Evolutionary conservation across 1,140 invertebrate genomes (phyloP).

Genomic region (Papilio dardanus): DNA sequence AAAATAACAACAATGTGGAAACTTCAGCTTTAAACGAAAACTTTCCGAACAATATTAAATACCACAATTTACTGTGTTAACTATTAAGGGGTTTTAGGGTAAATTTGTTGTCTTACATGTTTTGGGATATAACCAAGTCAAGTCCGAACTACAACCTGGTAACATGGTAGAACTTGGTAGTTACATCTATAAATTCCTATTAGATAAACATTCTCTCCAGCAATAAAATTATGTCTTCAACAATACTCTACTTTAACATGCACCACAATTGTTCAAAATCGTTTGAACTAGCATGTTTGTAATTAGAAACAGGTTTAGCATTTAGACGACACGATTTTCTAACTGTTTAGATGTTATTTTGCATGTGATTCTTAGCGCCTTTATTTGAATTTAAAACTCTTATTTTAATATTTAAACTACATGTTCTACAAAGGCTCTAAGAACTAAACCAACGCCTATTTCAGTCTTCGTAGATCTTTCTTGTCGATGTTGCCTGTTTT

Average conservation of each 20-base stretch:
- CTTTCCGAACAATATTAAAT: background rate
- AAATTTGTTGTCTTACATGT: background rate
- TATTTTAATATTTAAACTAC: background rate
- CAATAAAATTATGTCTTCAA: background rate
- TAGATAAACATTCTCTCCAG: background rate
- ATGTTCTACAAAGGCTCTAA: conserved; percentile 24
- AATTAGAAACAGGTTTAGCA: conserved; percentile 1
- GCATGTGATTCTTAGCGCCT: conserved; percentile 33
- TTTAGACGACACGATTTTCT: background rate
- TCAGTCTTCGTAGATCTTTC: conserved; percentile 14
- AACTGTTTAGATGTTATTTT: conserved; percentile 27
- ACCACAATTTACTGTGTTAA: background rate
- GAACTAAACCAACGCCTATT: conserved; percentile 27
- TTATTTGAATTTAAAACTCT: background rate
- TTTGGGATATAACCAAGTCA: background rate
- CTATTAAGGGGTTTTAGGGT: background rate
- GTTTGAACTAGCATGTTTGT: background rate
- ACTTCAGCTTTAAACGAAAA: conserved; percentile 8
- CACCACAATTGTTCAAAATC: background rate
- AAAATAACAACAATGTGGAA: background rate
- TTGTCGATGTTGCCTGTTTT: conserved; percentile 26
- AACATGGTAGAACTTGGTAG: too few relatives aligned
- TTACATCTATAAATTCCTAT: too few relatives aligned
- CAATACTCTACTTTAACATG: background rate
- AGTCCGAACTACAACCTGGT: background rate